Evolutionary conservation across 2,888 invertebrate genomes (phyloP), one percentile per base, ranked within the genome.

Genomic region (Oxycera nigricornis): DNA sequence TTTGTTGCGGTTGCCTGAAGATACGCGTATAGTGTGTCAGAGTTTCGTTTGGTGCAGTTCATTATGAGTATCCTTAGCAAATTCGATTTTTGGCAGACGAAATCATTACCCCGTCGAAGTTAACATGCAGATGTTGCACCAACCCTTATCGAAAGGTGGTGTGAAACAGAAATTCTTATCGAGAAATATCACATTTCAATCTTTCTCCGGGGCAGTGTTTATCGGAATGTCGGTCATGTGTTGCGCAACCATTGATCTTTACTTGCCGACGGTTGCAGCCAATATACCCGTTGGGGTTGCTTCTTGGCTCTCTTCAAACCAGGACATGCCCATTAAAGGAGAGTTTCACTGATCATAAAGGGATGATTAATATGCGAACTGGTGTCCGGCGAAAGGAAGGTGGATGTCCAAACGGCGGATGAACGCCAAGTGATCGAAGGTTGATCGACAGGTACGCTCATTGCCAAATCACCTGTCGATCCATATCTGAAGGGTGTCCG

Each of bases 381-480:
- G 28, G 9, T 30, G 68, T 46, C 11, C 50, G 50, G 50, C 22
- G 30, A 17, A 11, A 24, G 39, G 68, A 73, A 75, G 75, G 73
- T 67, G 72, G 67, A 55, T 46, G 61, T 35, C 65, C 28, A 14
- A 68, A 65, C 46, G 46, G 57, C 61, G 59, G 61, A 20, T 46
- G 67, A 75, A 68, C 46, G 41, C 35, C 75, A 59, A 73, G 31
- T 59, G 70, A 75, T 73, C 73, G 73, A 52, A 55, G 22, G 52
- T 22, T 73, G 75, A 75, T 75, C 73, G 75, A 75, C 70, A 62
- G 59, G 70, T 72, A 75, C 55, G 70, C 55, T 22, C 41, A 70
- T 52, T 30, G 70, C 55, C 31, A 70, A 55, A 31, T 70, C 70
- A 70, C 70, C 70, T 70, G 70, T 70, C 70, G 70, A 70, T 55